These are phyloP conservation scores for Phycodurus eques DNA, from an alignment of 2,113 vertebrate genomes.

Conservation along the genomic window DNA sequence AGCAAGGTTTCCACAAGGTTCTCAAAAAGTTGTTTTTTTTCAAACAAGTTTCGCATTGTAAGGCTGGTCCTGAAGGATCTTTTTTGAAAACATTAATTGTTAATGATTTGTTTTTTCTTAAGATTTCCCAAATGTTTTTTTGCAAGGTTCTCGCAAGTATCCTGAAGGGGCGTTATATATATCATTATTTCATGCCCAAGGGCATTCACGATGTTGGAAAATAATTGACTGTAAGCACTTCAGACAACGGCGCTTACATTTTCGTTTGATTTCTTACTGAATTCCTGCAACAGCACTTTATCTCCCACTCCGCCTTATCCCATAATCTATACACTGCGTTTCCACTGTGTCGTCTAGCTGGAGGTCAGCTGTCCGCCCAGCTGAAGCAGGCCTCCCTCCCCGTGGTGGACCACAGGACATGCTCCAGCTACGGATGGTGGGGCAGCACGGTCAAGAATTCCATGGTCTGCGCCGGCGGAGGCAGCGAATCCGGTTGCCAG, in stretches of 20 bases:
- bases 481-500: slow-evolving; percentile 78
- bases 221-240: too few relatives aligned
- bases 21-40: too few relatives aligned
- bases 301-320: neutral
- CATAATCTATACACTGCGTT: neutral
- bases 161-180: too few relatives aligned
- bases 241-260: neutral
- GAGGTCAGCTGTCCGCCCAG: slow-evolving; percentile 77
- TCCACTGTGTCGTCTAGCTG: slow-evolving; percentile 62
- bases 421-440: slow-evolving; percentile 81
- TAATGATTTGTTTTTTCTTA: too few relatives aligned
- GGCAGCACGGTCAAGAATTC: slow-evolving; percentile 78
- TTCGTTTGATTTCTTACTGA: neutral
- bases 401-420: slow-evolving; percentile 74
- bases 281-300: neutral
- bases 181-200: too few relatives aligned
- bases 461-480: slow-evolving; percentile 89
- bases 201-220: too few relatives aligned
- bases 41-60: too few relatives aligned
- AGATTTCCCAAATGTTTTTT: too few relatives aligned
- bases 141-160: too few relatives aligned
- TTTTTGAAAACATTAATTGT: too few relatives aligned
- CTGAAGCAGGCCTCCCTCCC: slow-evolving; percentile 86
- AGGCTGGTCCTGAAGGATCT: too few relatives aligned
- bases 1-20: too few relatives aligned